Percentiles rank a stretch among this genome's conserved stretches.
These are phyloP conservation scores for Exocentrus adspersus DNA, from an alignment of 2,888 invertebrate genomes.

Conservation along the genomic window DNA sequence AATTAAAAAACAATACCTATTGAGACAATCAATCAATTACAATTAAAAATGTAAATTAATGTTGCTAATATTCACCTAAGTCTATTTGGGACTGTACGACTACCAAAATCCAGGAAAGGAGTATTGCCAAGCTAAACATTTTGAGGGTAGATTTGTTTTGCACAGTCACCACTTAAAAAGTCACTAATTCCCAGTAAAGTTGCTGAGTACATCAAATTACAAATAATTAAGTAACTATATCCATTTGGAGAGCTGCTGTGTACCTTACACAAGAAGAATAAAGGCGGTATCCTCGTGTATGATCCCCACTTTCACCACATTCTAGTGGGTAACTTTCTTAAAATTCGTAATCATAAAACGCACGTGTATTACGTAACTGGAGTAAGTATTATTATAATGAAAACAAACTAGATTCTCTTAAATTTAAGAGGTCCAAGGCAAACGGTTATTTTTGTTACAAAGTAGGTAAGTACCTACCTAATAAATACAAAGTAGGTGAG, in stretches of 20 bases:
- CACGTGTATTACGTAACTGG: too few relatives aligned
- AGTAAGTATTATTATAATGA: too few relatives aligned
- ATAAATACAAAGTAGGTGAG: too few relatives aligned
- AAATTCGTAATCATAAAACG: not conserved
- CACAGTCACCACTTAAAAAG: too few relatives aligned
- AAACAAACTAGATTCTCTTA: too few relatives aligned
- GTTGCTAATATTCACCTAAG: slow-evolving; percentile 40
- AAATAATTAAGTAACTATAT: too few relatives aligned
- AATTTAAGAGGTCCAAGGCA: too few relatives aligned
- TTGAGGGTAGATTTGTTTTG: not conserved
- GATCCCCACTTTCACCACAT: not conserved
- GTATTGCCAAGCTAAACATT: slow-evolving; percentile 20
- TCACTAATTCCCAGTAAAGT: too few relatives aligned
- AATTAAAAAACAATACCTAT: too few relatives aligned
- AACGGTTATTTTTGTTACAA: too few relatives aligned
- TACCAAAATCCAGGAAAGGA: slow-evolving; percentile 26
- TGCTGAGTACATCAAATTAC: too few relatives aligned
- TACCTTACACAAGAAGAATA: not conserved
- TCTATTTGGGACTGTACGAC: slow-evolving; percentile 41
- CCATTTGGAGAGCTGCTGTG: not conserved
- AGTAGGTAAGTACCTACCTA: too few relatives aligned
- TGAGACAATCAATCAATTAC: not conserved
- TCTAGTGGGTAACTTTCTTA: not conserved
- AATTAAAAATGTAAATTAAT: not conserved
- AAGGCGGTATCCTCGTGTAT: not conserved